Evolutionary conservation across 2,797 vertebrate genomes (phyloP), one percentile per base, ranked within the genome.

Genomic region (Loriculus beryllinus): DNA sequence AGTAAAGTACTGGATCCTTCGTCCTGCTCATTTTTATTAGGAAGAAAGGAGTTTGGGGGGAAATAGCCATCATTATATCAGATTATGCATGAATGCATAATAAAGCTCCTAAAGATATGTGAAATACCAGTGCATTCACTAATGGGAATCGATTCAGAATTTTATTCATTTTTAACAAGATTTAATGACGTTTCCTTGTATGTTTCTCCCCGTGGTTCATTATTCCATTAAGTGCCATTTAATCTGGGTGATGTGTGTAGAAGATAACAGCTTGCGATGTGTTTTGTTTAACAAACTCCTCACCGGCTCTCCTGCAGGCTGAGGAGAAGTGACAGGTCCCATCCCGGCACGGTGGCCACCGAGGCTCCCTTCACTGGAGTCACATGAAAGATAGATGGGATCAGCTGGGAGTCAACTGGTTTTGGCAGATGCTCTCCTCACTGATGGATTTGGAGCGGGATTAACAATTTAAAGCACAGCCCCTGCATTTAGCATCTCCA

Each of bases 151-250:
- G 97, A 97, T 97, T 98, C 91, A 45, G 90, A 96, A 93, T 97
- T 97, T 88, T 95, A 98, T 98, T 98, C 96, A 98, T 98, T 98
- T 98, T 98, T 98, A 98, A 98, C 63, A 26, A 96, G 94, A 92
- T 96, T 86, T 98, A 98, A 98, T 98, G 97, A 98, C 95, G 84
- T 98, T 98, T 97, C 93, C 95, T 97, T 97, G 97, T 97, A 92
- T 57, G 64, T 91, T 74, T 85, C 82, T 97, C 77, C 95, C 91
- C 9, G 82, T 93, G 92, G 95, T 88, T 97, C 95, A 97, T 97
- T 97, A 97, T 96, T 93, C 92, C 95, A 97, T 97, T 97, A 97
- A 96, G 95, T 96, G 89, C 90, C 84, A 94, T 87, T 81, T 90
- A 93, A 92, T 92, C 88, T 49, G 92, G 92, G 49, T 96, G 96